phyloP scores from a whole-genome alignment of 2,113 vertebrate species.

The Lepus europaeus region DNA sequence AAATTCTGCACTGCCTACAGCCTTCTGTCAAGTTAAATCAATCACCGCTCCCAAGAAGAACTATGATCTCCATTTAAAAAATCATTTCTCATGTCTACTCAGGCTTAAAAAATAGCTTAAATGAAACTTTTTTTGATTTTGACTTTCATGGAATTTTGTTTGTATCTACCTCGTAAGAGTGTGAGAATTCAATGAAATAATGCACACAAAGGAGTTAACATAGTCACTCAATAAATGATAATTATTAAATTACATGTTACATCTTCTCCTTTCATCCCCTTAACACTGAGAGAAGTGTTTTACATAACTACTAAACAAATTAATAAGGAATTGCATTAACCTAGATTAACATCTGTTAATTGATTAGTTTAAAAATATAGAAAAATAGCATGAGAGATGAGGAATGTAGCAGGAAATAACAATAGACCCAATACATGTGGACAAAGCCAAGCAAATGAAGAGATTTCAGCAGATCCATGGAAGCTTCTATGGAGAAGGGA shows the following conservation, averaged over 20 bases:
- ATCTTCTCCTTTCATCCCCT: neutral
- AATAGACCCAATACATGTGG: neutral
- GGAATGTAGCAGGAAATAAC: neutral
- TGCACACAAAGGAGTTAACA: neutral
- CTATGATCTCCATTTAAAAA: neutral
- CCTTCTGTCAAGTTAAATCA: neutral
- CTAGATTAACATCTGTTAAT: neutral
- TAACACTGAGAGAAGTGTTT: neutral
- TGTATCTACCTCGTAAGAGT: neutral
- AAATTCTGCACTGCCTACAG: neutral
- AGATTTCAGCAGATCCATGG: neutral
- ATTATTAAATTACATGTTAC: neutral
- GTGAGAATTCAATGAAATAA: neutral
- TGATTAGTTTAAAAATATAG: slow-evolving; percentile 1
- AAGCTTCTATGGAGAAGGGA: neutral
- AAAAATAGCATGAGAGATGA: neutral
- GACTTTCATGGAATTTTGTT: neutral
- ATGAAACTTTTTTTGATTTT: neutral
- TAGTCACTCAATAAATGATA: neutral
- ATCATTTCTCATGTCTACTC: neutral
- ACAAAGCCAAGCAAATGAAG: neutral
- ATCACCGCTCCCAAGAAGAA: neutral
- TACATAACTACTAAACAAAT: neutral
- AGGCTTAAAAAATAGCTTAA: neutral
- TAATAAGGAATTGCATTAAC: slow-evolving; percentile 24